Evolutionary conservation across 2,888 invertebrate species (phyloP).

Genomic region (Lacanobia wlatinum): DNA sequence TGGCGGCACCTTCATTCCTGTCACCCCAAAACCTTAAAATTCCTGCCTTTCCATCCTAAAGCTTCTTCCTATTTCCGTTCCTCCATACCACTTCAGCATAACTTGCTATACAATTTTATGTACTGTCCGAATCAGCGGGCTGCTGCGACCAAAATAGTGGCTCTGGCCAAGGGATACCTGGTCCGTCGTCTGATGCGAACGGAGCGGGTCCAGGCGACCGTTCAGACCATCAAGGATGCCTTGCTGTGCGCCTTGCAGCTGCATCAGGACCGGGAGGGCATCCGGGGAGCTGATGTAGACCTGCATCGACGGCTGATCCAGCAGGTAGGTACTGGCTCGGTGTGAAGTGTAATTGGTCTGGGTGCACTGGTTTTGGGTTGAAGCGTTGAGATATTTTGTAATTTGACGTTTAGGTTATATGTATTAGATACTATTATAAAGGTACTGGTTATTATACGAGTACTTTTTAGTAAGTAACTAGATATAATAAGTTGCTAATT

Average conservation of each 20-base stretch:
- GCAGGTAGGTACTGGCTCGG: conserved; percentile 88
- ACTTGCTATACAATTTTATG: conserved; percentile 76
- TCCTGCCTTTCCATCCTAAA: too few relatives aligned
- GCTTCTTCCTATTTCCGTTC: neutral
- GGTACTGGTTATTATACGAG: neutral
- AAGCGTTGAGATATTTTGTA: neutral
- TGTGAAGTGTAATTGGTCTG: conserved; percentile 41
- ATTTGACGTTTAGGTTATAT: neutral
- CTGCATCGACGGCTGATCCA: conserved; percentile 94
- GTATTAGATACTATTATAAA: neutral
- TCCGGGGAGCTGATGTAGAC: conserved; percentile 92
- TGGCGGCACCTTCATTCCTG: conserved; percentile 5
- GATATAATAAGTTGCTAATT: neutral
- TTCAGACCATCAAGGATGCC: conserved; percentile 95
- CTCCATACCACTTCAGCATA: conserved; percentile 2
- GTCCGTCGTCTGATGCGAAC: conserved; percentile 95
- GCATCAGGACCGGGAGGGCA: conserved; percentile 91
- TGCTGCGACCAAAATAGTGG: conserved; percentile 93
- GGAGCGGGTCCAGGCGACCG: conserved; percentile 94
- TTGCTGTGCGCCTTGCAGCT: conserved; percentile 94
- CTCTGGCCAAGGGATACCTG: conserved; percentile 94
- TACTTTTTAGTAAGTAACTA: neutral
- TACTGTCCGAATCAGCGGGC: conserved; percentile 76
- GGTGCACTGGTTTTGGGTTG: conserved; percentile 48
- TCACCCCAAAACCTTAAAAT: neutral